Evolutionary conservation across 2,888 invertebrate genomes (phyloP).

Genomic region (Drosophila parthenogenetica): DNA sequence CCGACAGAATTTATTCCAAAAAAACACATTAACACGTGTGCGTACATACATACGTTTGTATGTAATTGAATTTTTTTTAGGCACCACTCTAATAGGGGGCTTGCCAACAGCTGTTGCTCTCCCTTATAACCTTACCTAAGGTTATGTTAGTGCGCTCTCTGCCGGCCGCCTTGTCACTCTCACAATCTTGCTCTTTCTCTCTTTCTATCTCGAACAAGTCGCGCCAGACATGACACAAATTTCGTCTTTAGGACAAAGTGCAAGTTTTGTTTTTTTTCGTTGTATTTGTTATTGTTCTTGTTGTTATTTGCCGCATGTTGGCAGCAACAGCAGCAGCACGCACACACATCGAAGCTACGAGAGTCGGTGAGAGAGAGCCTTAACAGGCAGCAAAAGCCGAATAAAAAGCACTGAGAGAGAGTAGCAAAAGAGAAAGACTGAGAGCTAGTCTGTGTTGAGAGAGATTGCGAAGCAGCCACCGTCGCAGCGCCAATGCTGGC

Average conservation of each 20-base stretch:
- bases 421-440: slow-evolving; percentile 12
- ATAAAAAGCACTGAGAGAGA: slow-evolving; percentile 13
- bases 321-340: slow-evolving; percentile 33
- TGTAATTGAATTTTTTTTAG: slow-evolving; percentile 7
- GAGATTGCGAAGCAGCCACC: slow-evolving; percentile 29
- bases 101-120: slow-evolving; percentile 52
- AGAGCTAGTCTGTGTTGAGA: slow-evolving; percentile 29
- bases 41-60: background rate
- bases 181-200: background rate
- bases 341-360: slow-evolving; percentile 54
- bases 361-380: slow-evolving; percentile 26
- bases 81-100: slow-evolving; percentile 17
- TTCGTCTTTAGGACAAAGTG: slow-evolving; percentile 66
- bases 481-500: slow-evolving; percentile 43
- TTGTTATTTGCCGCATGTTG: slow-evolving; percentile 37
- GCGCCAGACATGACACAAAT: slow-evolving; percentile 41
- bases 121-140: slow-evolving; percentile 16
- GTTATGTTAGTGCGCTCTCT: slow-evolving; percentile 22
- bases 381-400: background rate
- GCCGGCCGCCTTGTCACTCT: slow-evolving; percentile 32
- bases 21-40: slow-evolving; percentile 3
- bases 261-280: slow-evolving; percentile 43
- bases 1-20: background rate
- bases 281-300: slow-evolving; percentile 12
- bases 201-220: background rate